Base-by-base conservation (phyloP, 2,888 invertebrate genomes). In the Cactoblastis cactorum region DNA sequence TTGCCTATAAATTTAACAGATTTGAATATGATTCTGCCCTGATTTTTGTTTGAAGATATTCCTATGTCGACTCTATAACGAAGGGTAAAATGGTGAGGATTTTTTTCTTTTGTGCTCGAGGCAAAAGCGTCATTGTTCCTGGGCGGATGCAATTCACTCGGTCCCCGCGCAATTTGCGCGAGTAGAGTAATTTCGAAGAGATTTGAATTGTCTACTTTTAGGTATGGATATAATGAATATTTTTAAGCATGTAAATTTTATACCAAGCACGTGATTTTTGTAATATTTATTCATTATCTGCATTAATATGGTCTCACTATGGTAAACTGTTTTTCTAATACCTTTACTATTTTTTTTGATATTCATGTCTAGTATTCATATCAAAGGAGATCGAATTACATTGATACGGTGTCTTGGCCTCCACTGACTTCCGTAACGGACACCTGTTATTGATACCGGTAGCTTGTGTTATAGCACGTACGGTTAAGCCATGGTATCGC, bases 81-180 rank as follows among this genome's bases (percentile, higher is more conserved):
- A 74, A 74, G 75, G 71, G 69, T 76, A 74, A 79, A 82, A 81
- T 80, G 74, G 82, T 79, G 82, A 76, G 69, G 72, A 69, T 69
- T 75, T 81, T 77, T 75, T 77, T 66, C 69, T 77, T 75, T 77
- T 74, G 66, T 77, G 73, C 75, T 72, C 67, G 74, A 73, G 77
- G 82, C 80, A 67, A 78, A 79, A 83, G 83, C 77, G 69, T 74
- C 77, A 86, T 88, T 88, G 88, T 88, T 87, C 81, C 74, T 77
- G 73, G 77, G 73, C 85, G 88, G 86, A 87, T 87, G 84, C 86
- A 86, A 87, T 87, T 87, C 85, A 80, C 79, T 85, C 82, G 79
- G 78, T 75, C 77, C 67, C 80, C 74, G 83, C 81, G 79, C 86
- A 85, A 87, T 86, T 86, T 85, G 83, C 72, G 81, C 80, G 80